Conservation (phyloP, 2,113 vertebrate genomes). For the Brachypodius melanocephalos region DNA sequence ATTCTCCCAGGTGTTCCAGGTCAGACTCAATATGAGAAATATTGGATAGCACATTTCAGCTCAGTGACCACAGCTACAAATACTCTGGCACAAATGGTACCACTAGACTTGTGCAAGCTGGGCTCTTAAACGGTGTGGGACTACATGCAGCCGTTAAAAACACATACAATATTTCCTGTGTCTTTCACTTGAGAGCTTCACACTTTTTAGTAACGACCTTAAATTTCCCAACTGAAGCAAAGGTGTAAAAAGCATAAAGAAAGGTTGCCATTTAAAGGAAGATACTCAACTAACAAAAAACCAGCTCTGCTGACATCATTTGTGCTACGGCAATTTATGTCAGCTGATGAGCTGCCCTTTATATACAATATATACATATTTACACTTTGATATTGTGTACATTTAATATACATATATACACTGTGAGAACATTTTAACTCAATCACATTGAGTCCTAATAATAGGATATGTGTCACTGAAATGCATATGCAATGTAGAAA, state of each 20-base stretch:
- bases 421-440: neutral
- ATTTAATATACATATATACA: neutral
- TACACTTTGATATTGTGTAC: neutral
- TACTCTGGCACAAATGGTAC: neutral
- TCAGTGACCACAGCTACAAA: neutral
- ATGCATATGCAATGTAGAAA: neutral
- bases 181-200: neutral
- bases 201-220: neutral
- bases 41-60: fast-evolving
- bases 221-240: neutral
- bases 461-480: neutral
- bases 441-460: neutral
- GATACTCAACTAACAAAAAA: neutral
- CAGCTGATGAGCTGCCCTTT: conserved; percentile 6
- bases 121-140: neutral
- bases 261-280: neutral
- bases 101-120: neutral
- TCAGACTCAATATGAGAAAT: neutral
- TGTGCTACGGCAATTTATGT: neutral
- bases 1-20: neutral
- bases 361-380: neutral
- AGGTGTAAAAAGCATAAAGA: neutral
- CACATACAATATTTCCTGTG: neutral
- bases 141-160: neutral
- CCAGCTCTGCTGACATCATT: neutral